These are phyloP conservation scores for Periophthalmus magnuspinnatus DNA, from an alignment of 2,797 vertebrate genomes.

Conservation along the genomic window DNA sequence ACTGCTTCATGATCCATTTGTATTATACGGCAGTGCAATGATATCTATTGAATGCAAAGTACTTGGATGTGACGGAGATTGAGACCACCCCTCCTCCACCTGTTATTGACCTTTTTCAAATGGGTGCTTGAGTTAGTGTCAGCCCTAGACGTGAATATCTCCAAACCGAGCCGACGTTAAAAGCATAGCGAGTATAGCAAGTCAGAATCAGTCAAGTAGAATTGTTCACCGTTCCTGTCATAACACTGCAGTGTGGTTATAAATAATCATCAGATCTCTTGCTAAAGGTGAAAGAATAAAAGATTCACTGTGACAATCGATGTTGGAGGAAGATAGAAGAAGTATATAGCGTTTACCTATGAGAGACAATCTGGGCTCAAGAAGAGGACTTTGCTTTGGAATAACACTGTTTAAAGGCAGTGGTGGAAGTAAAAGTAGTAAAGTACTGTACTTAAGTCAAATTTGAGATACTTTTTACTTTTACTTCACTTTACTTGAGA, in stretches of 20 bases:
- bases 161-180: conserved; percentile 20
- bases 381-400: background rate
- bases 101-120: conserved; percentile 28
- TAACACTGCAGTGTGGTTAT: conserved; percentile 26
- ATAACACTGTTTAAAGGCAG: background rate
- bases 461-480: too few species aligned
- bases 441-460: too few species aligned
- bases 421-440: too few species aligned
- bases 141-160: conserved; percentile 4
- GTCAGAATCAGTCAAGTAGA: conserved; percentile 20
- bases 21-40: conserved; percentile 14
- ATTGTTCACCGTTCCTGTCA: conserved; percentile 1
- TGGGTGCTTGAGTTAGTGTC: conserved; percentile 16
- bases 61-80: conserved; percentile 2
- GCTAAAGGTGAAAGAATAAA: conserved; percentile 9
- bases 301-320: conserved; percentile 1
- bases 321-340: background rate
- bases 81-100: background rate
- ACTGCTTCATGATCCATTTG: conserved; percentile 21
- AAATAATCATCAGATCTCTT: conserved; percentile 24
- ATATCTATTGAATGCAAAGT: conserved; percentile 17
- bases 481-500: too few species aligned
- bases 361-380: background rate
- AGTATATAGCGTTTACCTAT: background rate
- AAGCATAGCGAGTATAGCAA: background rate